These are phyloP conservation scores for Camponotus fellah DNA, from an alignment of 2,888 invertebrate genomes.

Conservation along the genomic window DNA sequence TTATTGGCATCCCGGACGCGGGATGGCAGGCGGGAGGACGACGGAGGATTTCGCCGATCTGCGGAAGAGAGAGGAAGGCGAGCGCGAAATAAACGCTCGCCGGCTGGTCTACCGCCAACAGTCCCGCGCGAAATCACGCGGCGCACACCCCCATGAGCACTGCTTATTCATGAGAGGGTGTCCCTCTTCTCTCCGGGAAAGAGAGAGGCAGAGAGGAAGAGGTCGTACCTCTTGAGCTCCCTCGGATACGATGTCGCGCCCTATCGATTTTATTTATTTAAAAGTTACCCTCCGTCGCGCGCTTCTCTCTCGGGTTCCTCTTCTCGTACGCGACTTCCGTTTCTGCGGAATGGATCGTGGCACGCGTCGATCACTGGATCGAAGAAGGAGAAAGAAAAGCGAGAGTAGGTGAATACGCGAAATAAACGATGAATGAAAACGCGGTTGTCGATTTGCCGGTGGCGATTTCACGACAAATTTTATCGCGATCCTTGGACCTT, in stretches of 20 bases:
- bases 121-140: slow-evolving; percentile 85
- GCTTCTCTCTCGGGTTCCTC: slow-evolving; percentile 47
- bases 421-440: background rate
- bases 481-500: background rate
- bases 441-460: slow-evolving; percentile 26
- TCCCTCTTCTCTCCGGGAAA: slow-evolving; percentile 57
- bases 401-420: background rate
- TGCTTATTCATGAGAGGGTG: slow-evolving; percentile 81
- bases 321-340: background rate
- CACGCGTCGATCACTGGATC: slow-evolving; percentile 46
- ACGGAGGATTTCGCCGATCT: slow-evolving; percentile 39
- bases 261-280: slow-evolving; percentile 77
- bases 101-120: slow-evolving; percentile 85
- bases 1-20: slow-evolving; percentile 81
- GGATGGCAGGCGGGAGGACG: slow-evolving; percentile 30
- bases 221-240: slow-evolving; percentile 63
- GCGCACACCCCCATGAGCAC: slow-evolving; percentile 77
- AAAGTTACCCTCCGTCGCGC: slow-evolving; percentile 70
- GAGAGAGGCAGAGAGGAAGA: slow-evolving; percentile 18
- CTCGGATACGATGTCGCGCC: slow-evolving; percentile 72
- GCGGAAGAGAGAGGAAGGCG: slow-evolving; percentile 81
- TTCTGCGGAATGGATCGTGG: slow-evolving; percentile 32
- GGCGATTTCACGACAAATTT: slow-evolving; percentile 20
- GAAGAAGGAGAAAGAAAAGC: background rate
- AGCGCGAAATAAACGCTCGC: slow-evolving; percentile 84